phyloP scores from a whole-genome alignment of 2,113 vertebrate genomes.

The Macquaria ambigua region DNA sequence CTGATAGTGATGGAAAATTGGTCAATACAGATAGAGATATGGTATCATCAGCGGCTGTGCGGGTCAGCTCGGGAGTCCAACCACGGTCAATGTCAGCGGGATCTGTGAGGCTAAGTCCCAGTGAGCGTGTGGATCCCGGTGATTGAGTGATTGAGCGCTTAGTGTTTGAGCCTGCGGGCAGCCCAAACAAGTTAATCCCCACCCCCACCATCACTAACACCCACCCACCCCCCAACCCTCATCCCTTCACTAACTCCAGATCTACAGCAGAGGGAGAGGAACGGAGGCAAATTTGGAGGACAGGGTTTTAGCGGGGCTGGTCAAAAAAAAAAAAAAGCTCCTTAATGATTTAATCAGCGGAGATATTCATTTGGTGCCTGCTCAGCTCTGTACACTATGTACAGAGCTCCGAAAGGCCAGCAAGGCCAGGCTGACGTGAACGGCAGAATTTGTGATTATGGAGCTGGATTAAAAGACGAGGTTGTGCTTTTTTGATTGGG shows the following conservation, averaged over 20 bases:
- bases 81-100: constrained; percentile 74
- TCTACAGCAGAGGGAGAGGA: constrained; percentile 39
- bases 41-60: constrained; percentile 52
- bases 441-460: constrained; percentile 76
- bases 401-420: constrained; percentile 32
- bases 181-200: constrained; percentile 83
- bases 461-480: constrained; percentile 76
- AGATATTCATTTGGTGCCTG: constrained; percentile 76
- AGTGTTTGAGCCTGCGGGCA: constrained; percentile 77
- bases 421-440: constrained; percentile 38
- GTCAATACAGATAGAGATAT: constrained; percentile 60
- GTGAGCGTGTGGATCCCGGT: constrained; percentile 77
- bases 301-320: constrained; percentile 71
- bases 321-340: constrained; percentile 71
- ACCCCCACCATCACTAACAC: constrained; percentile 56
- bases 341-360: constrained; percentile 85
- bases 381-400: constrained; percentile 48
- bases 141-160: constrained; percentile 84
- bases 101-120: constrained; percentile 75
- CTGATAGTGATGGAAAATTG: constrained; percentile 55
- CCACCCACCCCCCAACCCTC: constrained; percentile 20
- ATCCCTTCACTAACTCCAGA: constrained; percentile 64
- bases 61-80: constrained; percentile 59
- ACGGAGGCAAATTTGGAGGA: constrained; percentile 53
- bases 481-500: constrained; percentile 82